A percentile compares a stretch with the other conserved stretches of the same genome.
These are phyloP conservation scores for Arenaria interpres DNA, from an alignment of 2,113 vertebrate species.

Conservation along the genomic window DNA sequence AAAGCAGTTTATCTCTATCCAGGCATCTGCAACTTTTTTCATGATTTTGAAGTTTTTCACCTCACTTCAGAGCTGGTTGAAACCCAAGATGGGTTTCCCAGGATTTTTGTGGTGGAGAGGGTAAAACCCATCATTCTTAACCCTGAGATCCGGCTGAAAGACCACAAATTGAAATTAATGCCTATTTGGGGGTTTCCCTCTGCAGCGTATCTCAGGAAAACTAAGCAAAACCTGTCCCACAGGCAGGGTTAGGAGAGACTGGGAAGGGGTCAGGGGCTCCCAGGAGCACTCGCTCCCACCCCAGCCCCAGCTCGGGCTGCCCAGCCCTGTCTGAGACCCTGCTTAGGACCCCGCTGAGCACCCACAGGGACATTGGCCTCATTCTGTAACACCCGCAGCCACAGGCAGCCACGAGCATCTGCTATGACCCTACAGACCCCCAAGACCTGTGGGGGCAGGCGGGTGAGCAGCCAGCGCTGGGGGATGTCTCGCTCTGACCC, in stretches of 20 bases:
- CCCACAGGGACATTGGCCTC: neutral
- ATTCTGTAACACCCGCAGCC: fast-evolving
- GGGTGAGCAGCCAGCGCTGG: neutral
- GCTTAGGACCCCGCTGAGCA: neutral
- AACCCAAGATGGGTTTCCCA: neutral
- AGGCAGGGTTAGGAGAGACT: neutral
- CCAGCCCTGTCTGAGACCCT: neutral
- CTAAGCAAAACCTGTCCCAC: fast-evolving
- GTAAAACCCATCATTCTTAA: neutral
- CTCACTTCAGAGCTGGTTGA: neutral
- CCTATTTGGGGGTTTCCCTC: neutral
- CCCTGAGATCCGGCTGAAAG: neutral
- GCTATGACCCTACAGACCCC: neutral
- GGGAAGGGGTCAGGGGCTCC: neutral
- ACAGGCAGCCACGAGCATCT: neutral
- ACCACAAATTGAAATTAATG: neutral
- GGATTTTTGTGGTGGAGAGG: neutral
- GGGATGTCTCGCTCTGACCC: too few relatives aligned
- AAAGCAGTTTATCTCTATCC: neutral
- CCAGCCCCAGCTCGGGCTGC: neutral
- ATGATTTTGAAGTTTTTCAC: neutral
- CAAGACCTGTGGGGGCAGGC: fast-evolving
- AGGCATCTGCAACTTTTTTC: neutral
- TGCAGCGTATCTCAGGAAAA: neutral
- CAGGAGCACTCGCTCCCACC: neutral